Percentiles rank a stretch among this genome's conserved stretches.
Conservation (phyloP, 1,140 invertebrate genomes). For the Hermetia illucens region DNA sequence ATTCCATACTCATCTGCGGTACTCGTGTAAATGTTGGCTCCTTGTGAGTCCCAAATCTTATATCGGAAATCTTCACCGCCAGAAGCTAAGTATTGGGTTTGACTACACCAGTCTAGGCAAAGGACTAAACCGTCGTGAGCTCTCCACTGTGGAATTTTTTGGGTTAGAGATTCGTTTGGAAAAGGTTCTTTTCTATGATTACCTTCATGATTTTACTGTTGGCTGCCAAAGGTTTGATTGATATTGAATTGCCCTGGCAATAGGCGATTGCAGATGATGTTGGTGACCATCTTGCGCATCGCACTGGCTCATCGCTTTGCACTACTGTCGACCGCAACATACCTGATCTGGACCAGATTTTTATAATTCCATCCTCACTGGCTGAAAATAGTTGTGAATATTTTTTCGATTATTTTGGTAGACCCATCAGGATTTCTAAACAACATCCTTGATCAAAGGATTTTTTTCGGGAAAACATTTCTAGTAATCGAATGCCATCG, state of each 20-base stretch:
- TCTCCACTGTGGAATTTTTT: slow-evolving; percentile 72
- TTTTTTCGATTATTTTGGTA: too few relatives aligned
- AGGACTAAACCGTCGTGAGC: slow-evolving; percentile 89
- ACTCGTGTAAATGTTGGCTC: slow-evolving; percentile 73
- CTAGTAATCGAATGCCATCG: too few relatives aligned
- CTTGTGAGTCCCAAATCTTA: slow-evolving; percentile 89
- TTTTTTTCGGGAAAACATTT: too few relatives aligned
- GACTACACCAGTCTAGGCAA: slow-evolving; percentile 75
- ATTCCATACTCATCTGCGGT: slow-evolving; percentile 77
- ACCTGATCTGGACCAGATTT: slow-evolving; percentile 93
- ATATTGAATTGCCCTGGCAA: slow-evolving; percentile 64
- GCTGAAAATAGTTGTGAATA: slow-evolving; percentile 33
- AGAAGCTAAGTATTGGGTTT: slow-evolving; percentile 77
- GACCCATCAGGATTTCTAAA: too few relatives aligned
- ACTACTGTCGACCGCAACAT: slow-evolving; percentile 85
- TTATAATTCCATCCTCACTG: slow-evolving; percentile 91
- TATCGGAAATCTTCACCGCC: slow-evolving; percentile 93
- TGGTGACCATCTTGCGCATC: slow-evolving; percentile 76
- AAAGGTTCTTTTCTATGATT: slow-evolving; percentile 13
- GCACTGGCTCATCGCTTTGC: slow-evolving; percentile 63
- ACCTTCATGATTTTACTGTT: slow-evolving; percentile 77
- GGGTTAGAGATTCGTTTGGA: slow-evolving; percentile 2
- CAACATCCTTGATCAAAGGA: too few relatives aligned
- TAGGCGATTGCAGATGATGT: slow-evolving; percentile 74
- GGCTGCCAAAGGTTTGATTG: slow-evolving; percentile 82